Conservation (phyloP, 2,797 vertebrate species). For the Lophius americanus region DNA sequence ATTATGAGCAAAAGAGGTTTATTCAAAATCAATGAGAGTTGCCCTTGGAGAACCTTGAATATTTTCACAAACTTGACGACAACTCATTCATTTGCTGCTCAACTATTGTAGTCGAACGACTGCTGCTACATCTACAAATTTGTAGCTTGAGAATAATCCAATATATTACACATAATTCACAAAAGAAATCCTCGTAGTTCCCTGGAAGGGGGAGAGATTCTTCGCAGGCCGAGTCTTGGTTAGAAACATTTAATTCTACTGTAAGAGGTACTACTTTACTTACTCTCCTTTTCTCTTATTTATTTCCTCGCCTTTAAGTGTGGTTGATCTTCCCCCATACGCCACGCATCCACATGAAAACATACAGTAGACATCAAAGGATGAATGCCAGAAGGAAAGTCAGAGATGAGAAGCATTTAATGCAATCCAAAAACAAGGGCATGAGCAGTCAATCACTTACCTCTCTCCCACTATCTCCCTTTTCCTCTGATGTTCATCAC, state of each 20-base stretch:
- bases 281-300: constrained; percentile 34
- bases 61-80: too few relatives aligned
- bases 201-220: constrained; percentile 9
- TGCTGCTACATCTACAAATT: too few relatives aligned
- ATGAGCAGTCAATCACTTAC: constrained; percentile 58
- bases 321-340: not conserved
- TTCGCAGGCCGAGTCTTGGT: constrained; percentile 29
- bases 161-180: not conserved
- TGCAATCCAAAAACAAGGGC: constrained; percentile 53
- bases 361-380: constrained; percentile 58
- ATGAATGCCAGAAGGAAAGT: constrained; percentile 58
- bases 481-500: constrained; percentile 62
- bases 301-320: not conserved
- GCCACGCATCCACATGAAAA: constrained; percentile 19
- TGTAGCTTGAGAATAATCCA: constrained; percentile 1
- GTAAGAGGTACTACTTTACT: constrained; percentile 36
- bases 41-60: too few relatives aligned
- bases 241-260: constrained; percentile 44
- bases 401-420: constrained; percentile 54
- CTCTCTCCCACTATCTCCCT: constrained; percentile 38
- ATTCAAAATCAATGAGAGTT: too few relatives aligned
- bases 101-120: too few relatives aligned
- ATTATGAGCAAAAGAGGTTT: too few relatives aligned
- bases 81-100: too few relatives aligned
- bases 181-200: constrained; percentile 3